A percentile compares a stretch with the other conserved stretches of the same genome.
phyloP scores from a whole-genome alignment of 2,113 vertebrate genomes.

The Apeltes quadracus region DNA sequence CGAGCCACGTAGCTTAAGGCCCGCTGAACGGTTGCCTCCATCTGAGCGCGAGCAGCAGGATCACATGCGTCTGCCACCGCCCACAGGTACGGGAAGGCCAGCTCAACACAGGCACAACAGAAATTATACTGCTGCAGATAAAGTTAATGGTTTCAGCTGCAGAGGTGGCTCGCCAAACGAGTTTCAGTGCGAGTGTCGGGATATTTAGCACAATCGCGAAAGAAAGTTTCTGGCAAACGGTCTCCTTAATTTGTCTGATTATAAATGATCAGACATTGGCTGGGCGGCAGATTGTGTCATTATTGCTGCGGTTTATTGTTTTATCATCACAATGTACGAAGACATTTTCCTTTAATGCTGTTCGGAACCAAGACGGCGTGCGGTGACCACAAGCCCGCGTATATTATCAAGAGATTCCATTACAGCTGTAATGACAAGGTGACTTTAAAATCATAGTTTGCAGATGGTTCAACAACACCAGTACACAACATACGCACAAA shows the following conservation, averaged over 20 bases:
- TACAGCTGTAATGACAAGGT: conserved; percentile 36
- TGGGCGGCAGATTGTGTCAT: too few species aligned
- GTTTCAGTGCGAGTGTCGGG: conserved; percentile 2
- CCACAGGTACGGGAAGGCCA: neutral
- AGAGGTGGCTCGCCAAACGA: conserved; percentile 36
- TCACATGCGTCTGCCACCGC: neutral
- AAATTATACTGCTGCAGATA: conserved; percentile 54
- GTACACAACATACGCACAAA: conserved; percentile 11
- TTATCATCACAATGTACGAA: neutral
- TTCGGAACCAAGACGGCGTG: neutral
- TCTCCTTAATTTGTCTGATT: neutral
- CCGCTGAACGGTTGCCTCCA: neutral
- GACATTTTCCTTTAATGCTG: neutral
- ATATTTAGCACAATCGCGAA: neutral
- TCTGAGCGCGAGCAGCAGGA: conserved; percentile 10
- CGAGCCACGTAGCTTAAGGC: neutral
- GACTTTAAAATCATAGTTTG: conserved; percentile 45
- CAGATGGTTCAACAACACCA: conserved; percentile 2
- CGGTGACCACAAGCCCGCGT: neutral
- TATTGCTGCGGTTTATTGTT: neutral
- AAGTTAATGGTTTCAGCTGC: conserved; percentile 53
- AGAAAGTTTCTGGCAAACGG: neutral
- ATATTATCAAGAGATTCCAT: conserved; percentile 10
- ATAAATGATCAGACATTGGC: too few species aligned
- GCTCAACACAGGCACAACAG: conserved; percentile 3